These are phyloP conservation scores for Bubo bubo DNA, from an alignment of 2,113 vertebrate genomes.

Conservation along the genomic window DNA sequence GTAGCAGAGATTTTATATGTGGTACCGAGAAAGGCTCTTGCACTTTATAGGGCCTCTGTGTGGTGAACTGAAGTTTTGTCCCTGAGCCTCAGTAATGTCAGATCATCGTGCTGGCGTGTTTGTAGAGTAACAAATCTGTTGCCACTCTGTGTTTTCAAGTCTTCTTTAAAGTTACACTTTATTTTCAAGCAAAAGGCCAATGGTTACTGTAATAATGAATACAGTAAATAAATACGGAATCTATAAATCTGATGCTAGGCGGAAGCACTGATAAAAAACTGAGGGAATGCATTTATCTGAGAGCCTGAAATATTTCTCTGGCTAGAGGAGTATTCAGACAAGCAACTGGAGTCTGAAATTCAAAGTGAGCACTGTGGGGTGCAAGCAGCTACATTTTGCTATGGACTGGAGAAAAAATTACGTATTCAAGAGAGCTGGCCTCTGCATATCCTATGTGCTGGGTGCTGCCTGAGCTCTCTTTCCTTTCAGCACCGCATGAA, in stretches of 20 bases:
- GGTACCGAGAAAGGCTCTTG: not conserved
- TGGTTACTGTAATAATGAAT: not conserved
- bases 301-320: not conserved
- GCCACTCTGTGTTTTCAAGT: not conserved
- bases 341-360: not conserved
- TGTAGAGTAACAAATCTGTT: not conserved
- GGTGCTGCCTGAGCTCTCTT: not conserved
- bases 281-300: not conserved
- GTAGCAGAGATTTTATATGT: not conserved
- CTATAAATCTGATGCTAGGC: not conserved
- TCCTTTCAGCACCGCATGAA: no score
- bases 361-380: not conserved
- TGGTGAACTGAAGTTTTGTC: not conserved
- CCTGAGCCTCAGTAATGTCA: not conserved
- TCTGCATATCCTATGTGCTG: no score
- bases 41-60: fast-evolving
- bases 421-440: not conserved
- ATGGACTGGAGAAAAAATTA: not conserved
- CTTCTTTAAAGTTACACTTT: not conserved
- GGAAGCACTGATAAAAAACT: not conserved
- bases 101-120: not conserved
- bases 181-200: not conserved
- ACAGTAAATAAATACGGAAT: not conserved
- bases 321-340: not conserved
- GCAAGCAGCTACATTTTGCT: not conserved